These are phyloP conservation scores for Stylophora pistillata DNA, from an alignment of 64 coral and sea anemone species.

Conservation along the genomic window DNA sequence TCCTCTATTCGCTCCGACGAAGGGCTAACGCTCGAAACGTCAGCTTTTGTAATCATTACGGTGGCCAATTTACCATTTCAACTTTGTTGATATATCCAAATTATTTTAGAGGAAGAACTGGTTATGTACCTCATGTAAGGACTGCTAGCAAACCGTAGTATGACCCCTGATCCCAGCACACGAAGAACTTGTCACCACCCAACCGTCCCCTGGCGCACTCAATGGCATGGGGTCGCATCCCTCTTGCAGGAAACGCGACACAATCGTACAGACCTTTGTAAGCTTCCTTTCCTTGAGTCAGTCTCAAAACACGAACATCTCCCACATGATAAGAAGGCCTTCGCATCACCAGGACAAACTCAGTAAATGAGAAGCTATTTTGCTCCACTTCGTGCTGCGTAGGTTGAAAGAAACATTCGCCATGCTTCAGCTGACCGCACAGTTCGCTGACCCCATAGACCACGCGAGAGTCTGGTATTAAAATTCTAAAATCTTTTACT, in stretches of 20 bases:
- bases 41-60: no score
- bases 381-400: constrained; percentile 33
- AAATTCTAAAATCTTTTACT: constrained; percentile 47
- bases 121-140: constrained; percentile 54
- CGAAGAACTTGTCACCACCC: constrained; percentile 86
- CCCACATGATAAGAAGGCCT: constrained; percentile 65
- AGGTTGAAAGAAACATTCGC: constrained; percentile 81
- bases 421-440: constrained; percentile 58
- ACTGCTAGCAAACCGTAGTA: constrained; percentile 25
- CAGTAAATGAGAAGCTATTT: constrained; percentile 37
- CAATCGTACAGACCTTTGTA: constrained; percentile 65
- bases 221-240: constrained; percentile 22
- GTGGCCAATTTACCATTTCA: no score
- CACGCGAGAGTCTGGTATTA: constrained; percentile 76
- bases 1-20: no score
- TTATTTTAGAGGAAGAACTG: constrained; percentile 3
- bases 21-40: no score
- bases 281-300: constrained; percentile 13
- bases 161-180: constrained; percentile 68
- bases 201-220: constrained; percentile 62
- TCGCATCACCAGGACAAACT: constrained; percentile 59
- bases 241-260: constrained; percentile 71
- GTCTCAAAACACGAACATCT: constrained; percentile 63
- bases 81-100: no score
- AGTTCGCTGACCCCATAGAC: constrained; percentile 82